Evolutionary conservation across 2,888 invertebrate species (phyloP).

Genomic region (Rhagonycha lutea): DNA sequence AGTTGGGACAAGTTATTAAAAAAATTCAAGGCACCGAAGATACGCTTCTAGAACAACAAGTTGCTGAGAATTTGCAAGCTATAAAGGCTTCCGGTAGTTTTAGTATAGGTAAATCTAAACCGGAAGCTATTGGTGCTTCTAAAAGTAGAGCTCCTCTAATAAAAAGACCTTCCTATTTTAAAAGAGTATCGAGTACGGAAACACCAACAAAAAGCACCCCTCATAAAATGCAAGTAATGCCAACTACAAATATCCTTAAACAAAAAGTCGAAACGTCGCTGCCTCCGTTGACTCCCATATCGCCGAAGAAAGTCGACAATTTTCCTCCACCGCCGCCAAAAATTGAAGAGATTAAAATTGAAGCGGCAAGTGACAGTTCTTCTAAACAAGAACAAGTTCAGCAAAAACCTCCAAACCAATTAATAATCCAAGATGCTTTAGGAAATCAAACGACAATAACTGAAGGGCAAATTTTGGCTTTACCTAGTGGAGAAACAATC

Average conservation of each 20-base stretch:
- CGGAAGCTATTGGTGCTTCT: slow-evolving; percentile 19
- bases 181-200: slow-evolving; percentile 1
- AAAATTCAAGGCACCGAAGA: slow-evolving; percentile 48
- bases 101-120: slow-evolving; percentile 28
- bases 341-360: slow-evolving; percentile 23
- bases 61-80: slow-evolving; percentile 53
- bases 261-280: slow-evolving; percentile 23
- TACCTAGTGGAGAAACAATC: slow-evolving; percentile 70
- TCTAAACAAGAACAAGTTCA: slow-evolving; percentile 38
- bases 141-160: slow-evolving; percentile 11
- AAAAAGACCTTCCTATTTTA: slow-evolving; percentile 17
- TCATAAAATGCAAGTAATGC: not conserved
- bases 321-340: slow-evolving; percentile 4
- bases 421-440: slow-evolving; percentile 53
- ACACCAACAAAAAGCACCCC: not conserved
- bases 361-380: slow-evolving; percentile 3
- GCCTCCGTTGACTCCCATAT: slow-evolving; percentile 45
- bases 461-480: slow-evolving; percentile 70
- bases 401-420: slow-evolving; percentile 49
- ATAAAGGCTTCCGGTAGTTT: slow-evolving; percentile 47
- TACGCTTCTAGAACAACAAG: slow-evolving; percentile 48
- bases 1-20: slow-evolving; percentile 51
- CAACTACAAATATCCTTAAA: not conserved
- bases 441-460: slow-evolving; percentile 56
- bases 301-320: slow-evolving; percentile 35